A percentile compares a stretch with the other conserved stretches of the same genome.
Evolutionary conservation across 53 echinoderm and acorn worm genomes (phyloP).

Genomic region (Holothuria scabra): DNA sequence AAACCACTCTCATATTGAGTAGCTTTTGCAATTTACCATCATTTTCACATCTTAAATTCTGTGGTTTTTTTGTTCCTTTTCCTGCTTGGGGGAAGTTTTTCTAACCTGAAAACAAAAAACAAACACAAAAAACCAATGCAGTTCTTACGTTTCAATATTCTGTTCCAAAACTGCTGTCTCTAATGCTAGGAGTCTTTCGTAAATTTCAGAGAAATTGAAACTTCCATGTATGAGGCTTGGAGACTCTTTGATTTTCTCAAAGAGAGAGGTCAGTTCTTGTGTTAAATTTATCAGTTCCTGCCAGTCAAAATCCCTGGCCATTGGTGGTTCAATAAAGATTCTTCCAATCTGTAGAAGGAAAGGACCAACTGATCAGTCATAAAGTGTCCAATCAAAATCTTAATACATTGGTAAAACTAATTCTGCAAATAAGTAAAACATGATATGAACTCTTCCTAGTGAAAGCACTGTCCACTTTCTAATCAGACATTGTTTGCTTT

Average conservation of each 20-base stretch:
- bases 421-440: no score
- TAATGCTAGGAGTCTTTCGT: not conserved
- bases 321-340: not conserved
- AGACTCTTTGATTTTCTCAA: not conserved
- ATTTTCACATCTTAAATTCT: no score
- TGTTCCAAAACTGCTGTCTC: not conserved
- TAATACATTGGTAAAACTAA: no score
- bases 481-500: no score
- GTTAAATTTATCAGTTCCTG: not conserved
- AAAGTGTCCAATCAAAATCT: no score
- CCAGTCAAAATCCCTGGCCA: conserved; percentile 35
- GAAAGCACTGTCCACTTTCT: no score
- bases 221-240: conserved; percentile 12
- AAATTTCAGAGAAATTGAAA: not conserved
- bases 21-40: no score
- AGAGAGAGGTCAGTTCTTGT: conserved; percentile 25
- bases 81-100: no score
- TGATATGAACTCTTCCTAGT: no score
- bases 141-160: conserved; percentile 14
- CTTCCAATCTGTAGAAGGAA: not conserved
- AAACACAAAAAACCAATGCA: not conserved
- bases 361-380: not conserved
- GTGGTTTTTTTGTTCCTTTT: no score
- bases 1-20: no score
- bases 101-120: no score